Evolutionary conservation across 1,140 invertebrate genomes (phyloP), one percentile per base, ranked within the genome.

Genomic region (Phymastichus coffea): DNA sequence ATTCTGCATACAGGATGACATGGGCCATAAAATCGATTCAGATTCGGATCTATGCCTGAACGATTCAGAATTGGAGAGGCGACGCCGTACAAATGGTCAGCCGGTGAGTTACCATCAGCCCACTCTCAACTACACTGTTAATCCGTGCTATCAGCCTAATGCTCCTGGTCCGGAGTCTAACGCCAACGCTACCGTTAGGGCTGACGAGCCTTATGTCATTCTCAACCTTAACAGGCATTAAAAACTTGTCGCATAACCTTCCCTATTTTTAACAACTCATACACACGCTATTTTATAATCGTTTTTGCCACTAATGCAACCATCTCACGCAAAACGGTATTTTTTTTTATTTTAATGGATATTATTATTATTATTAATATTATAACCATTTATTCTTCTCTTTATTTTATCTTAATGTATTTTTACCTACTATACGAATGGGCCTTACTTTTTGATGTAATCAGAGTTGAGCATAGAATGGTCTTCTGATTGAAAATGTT

Each of bases 41-140:
- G 92, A 94, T 80, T 93, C 90, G 17, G 92, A 95, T 77, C 83
- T 94, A 41, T 94, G 91, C 73, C 84, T 93, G 61, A 90, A 92
- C 70, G 90, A 93, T 63, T 73, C 72, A 35, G 78, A 80, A 40
- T 61, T 73, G 51, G 76, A 75, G 23, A 71, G 74, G 44, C 66
- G 74, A 72, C 74, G 76, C 70, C 76, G 68, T 43, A 61, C 28
- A 23, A 70, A 60, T 52, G 62, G 70, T 61, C 77, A 79, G 69
- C 76, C 77, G 76, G 78, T 80, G 77, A 80, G 78, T 80, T 80
- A 75, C 64, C 76, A 80, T 76, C 76, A 80, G 68, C 73, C 76
- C 73, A 78, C 74, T 78, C 70, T 76, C 63, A 80, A 78, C 77
- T 80, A 78, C 61, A 78, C 78, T 72, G 71, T 78, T 66, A 80